phyloP scores from a whole-genome alignment of 2,113 vertebrate species.

The Hyla sarda region DNA sequence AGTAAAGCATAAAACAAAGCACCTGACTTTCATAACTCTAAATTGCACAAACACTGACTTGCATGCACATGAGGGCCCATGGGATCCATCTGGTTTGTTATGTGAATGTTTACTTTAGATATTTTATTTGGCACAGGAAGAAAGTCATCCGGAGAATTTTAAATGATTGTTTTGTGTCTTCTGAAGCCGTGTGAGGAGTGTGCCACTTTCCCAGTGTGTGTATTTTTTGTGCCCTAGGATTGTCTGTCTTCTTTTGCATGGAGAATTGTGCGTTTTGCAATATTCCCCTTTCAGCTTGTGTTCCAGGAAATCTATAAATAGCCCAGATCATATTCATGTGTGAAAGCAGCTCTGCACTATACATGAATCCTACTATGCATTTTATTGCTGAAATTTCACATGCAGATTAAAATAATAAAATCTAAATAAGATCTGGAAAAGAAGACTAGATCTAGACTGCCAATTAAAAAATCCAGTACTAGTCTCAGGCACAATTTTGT shows the following conservation, averaged over 20 bases:
- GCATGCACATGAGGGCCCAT: neutral
- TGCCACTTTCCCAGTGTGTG: neutral
- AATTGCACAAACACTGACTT: neutral
- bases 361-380: neutral
- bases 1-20: neutral
- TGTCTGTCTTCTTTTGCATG: conserved; percentile 19
- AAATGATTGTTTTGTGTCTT: conserved; percentile 7
- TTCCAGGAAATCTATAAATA: conserved; percentile 52
- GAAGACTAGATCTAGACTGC: neutral
- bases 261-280: conserved; percentile 32
- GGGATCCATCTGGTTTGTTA: neutral
- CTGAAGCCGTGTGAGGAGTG: neutral
- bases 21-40: neutral
- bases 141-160: neutral
- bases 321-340: conserved; percentile 23
- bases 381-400: conserved; percentile 5
- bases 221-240: conserved; percentile 25
- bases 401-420: neutral
- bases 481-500: neutral
- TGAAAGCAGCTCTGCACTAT: conserved; percentile 17
- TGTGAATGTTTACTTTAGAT: neutral
- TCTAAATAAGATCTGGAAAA: neutral
- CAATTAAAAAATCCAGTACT: neutral
- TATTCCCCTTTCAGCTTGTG: conserved; percentile 27
- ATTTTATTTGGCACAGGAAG: neutral